Percentiles rank a stretch among this genome's conserved stretches.
phyloP scores from a whole-genome alignment of 2,113 vertebrate species.

The Sapayoa aenigma region DNA sequence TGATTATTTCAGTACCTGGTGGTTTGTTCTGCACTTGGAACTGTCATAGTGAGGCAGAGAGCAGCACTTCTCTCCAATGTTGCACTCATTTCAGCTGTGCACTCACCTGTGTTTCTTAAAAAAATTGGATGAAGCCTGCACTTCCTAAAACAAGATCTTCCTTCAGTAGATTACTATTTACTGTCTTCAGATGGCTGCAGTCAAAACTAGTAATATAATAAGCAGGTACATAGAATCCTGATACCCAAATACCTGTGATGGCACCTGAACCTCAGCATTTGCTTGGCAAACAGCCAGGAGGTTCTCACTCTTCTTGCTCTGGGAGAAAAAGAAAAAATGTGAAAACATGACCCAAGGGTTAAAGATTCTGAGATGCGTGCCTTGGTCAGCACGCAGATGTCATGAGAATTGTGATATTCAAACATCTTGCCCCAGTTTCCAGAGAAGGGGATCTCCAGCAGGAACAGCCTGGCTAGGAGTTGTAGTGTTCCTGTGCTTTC shows the following conservation, averaged over 20 bases:
- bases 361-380: background rate
- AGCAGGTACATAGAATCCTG: background rate
- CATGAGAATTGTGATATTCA: background rate
- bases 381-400: background rate
- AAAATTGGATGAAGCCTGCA: background rate
- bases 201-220: background rate
- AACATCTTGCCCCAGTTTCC: background rate
- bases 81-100: background rate
- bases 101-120: background rate
- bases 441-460: background rate
- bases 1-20: background rate
- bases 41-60: rapidly evolving
- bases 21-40: background rate
- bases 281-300: background rate
- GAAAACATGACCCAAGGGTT: background rate
- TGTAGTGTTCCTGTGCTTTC: rapidly evolving
- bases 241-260: background rate
- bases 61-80: background rate
- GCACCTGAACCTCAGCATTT: background rate
- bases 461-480: background rate
- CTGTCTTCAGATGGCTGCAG: background rate
- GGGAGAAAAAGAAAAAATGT: background rate
- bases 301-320: background rate
- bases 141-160: background rate
- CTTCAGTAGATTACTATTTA: background rate